Evolutionary conservation across 2,113 vertebrate species (phyloP).

Genomic region (Lamprotornis superbus): DNA sequence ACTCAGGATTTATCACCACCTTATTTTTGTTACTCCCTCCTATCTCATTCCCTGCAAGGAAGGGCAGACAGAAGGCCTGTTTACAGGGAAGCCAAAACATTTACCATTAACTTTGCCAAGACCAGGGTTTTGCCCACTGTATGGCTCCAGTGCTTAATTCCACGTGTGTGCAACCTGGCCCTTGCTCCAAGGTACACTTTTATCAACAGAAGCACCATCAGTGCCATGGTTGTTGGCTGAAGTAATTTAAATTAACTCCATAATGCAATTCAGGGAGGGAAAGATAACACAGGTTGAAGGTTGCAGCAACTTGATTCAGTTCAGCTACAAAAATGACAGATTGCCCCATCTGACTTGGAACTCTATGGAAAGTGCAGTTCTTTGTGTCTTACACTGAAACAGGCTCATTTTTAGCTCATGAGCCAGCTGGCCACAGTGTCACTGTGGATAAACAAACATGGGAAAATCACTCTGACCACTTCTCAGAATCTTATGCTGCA

Average conservation of each 20-base stretch:
- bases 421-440: not conserved
- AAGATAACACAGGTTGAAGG: not conserved
- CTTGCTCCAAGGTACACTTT: not conserved
- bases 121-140: not conserved
- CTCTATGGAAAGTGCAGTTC: not conserved
- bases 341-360: not conserved
- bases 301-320: not conserved
- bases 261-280: not conserved
- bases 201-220: not conserved
- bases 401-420: constrained; percentile 17
- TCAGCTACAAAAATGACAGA: not conserved
- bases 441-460: constrained; percentile 33
- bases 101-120: not conserved
- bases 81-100: not conserved
- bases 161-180: not conserved
- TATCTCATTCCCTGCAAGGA: not conserved
- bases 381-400: not conserved
- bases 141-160: not conserved
- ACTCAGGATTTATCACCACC: not conserved
- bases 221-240: not conserved
- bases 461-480: not conserved
- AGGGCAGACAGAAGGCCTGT: not conserved
- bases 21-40: not conserved
- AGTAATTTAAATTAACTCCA: not conserved
- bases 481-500: not conserved